phyloP scores from a whole-genome alignment of 2,888 invertebrate species.

The Andricus quercusramuli region DNA sequence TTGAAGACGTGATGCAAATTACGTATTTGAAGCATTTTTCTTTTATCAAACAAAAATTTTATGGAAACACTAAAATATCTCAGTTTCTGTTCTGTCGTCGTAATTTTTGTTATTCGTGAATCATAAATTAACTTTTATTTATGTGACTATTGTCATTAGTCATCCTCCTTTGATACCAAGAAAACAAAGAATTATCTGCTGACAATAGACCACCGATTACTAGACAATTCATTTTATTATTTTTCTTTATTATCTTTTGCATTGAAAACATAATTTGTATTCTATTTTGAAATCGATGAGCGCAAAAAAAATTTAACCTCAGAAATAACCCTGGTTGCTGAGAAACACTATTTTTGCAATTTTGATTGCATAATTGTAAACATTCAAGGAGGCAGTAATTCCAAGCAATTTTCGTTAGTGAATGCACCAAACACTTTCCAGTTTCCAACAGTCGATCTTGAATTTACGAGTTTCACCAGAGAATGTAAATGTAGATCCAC shows the following conservation, averaged over 20 bases:
- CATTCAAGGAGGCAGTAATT: constrained; percentile 10
- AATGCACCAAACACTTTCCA: constrained; percentile 34
- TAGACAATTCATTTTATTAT: neutral
- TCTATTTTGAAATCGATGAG: neutral
- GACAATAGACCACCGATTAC: neutral
- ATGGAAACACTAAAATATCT: neutral
- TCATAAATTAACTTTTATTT: constrained; percentile 1
- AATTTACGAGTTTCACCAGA: constrained; percentile 33
- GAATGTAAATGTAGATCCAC: constrained; percentile 22
- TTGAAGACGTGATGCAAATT: neutral
- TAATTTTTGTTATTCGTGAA: neutral
- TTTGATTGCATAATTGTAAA: neutral
- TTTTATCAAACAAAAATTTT: neutral
- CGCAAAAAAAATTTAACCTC: neutral
- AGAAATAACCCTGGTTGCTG: neutral
- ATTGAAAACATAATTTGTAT: neutral
- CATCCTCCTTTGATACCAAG: neutral
- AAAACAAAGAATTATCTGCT: neutral
- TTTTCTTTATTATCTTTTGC: neutral
- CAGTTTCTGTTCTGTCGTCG: neutral
- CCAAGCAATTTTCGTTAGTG: constrained; percentile 18
- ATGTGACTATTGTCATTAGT: neutral
- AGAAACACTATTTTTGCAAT: neutral
- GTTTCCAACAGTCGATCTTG: constrained; percentile 29
- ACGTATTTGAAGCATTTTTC: neutral